Conservation (phyloP, 1,140 invertebrate genomes). For the Danaus melanippus region DNA sequence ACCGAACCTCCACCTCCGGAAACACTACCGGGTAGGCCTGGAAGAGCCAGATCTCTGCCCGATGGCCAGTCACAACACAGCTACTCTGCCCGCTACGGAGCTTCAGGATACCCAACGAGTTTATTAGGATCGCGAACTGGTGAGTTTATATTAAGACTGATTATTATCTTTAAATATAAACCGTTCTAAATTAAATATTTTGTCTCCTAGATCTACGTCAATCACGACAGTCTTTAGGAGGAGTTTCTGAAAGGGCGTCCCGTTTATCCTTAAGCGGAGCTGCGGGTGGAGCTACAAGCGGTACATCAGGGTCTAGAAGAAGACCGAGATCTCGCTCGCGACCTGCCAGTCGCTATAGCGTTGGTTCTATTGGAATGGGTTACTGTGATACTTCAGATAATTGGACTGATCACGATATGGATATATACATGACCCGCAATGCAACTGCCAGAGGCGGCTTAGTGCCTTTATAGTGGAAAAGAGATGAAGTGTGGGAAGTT, state of each 20-base stretch:
- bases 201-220: slow-evolving; percentile 81
- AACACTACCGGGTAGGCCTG: slow-evolving; percentile 75
- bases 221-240: slow-evolving; percentile 85
- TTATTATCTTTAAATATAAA: neutral
- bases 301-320: slow-evolving; percentile 77
- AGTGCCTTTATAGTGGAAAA: slow-evolving; percentile 81
- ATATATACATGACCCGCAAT: slow-evolving; percentile 94
- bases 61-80: slow-evolving; percentile 90
- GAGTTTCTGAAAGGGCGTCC: slow-evolving; percentile 84
- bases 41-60: slow-evolving; percentile 78
- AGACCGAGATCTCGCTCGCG: slow-evolving; percentile 77
- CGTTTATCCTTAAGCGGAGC: slow-evolving; percentile 77
- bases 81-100: slow-evolving; percentile 83
- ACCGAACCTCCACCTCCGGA: slow-evolving; percentile 76
- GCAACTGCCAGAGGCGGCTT: slow-evolving; percentile 87
- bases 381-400: slow-evolving; percentile 91
- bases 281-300: slow-evolving; percentile 69
- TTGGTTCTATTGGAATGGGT: slow-evolving; percentile 83
- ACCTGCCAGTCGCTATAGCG: slow-evolving; percentile 70
- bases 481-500: slow-evolving; percentile 28
- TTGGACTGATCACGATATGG: slow-evolving; percentile 96
- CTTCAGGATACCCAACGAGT: slow-evolving; percentile 80
- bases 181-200: neutral
- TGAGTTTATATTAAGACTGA: slow-evolving; percentile 40
- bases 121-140: slow-evolving; percentile 85